Conservation (phyloP, 2,113 vertebrate genomes). For the Baryphthengus martii region DNA sequence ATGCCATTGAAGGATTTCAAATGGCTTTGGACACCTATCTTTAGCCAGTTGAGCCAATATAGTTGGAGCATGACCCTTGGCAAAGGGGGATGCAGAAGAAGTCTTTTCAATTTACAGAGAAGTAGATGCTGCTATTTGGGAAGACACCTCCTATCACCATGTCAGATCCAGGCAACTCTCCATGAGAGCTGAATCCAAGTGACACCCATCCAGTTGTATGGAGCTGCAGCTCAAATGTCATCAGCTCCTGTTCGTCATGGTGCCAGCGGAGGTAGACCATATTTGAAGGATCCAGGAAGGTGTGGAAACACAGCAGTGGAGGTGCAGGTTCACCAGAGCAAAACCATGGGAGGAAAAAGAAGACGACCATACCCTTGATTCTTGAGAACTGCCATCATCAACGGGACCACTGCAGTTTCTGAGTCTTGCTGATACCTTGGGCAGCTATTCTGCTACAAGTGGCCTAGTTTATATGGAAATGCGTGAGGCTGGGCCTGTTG, state of each 20-base stretch:
- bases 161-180: constrained; percentile 70
- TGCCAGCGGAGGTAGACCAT: constrained; percentile 72
- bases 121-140: constrained; percentile 64
- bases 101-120: constrained; percentile 68
- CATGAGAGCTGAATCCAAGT: constrained; percentile 73
- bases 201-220: constrained; percentile 77
- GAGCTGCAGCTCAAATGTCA: constrained; percentile 73
- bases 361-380: neutral
- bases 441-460: neutral
- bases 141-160: constrained; percentile 75
- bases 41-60: neutral
- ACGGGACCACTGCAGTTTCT: neutral
- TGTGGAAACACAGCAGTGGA: constrained; percentile 64
- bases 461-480: constrained; percentile 9
- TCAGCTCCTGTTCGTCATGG: constrained; percentile 64
- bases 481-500: neutral
- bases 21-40: neutral
- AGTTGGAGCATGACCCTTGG: neutral
- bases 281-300: constrained; percentile 64
- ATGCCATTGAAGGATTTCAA: neutral
- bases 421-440: neutral
- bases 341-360: neutral
- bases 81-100: neutral
- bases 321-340: neutral
- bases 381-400: neutral